Base-by-base conservation (phyloP, 2,888 invertebrate genomes). In the Creontiades dilutus region DNA sequence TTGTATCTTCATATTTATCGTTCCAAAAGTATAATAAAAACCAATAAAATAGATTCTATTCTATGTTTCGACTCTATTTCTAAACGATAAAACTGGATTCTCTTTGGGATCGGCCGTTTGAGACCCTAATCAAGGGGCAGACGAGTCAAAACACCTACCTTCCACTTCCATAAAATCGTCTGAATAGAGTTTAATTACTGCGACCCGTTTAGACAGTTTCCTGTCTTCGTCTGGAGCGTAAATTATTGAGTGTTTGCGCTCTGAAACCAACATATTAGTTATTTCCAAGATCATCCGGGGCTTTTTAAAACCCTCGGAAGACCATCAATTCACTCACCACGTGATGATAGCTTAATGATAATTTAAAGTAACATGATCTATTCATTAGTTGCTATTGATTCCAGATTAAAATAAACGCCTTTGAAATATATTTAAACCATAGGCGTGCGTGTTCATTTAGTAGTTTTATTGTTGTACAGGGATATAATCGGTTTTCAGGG, bases 151-250 rank as follows among this genome's bases (percentile, higher is more conserved):
- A 52, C 23, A 82, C 82, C 82, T 82, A 82, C 82, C 82, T 82
- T 82, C 82, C 16, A 82, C 82, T 48, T 82, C 82, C 82, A 82
- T 27, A 82, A 82, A 82, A 82, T 82, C 82, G 47, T 82, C 82
- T 14, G 82, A 82, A 82, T 82, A 82, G 19, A 82, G 82, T 82
- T 82, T 82, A 82, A 82, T 82, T 52, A 82, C 82, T 47, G 82
- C 82, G 13, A 82, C 82, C 7, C 82, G 82, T 48, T 82, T 82
- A 14, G 82, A 52, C 47, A 82, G 48, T 82, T 82, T 82, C 27
- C 82, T 82, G 52, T 82, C 82, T 52, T 82, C 82, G 27, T 82
- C 52, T 16, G 82, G 82, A 23, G 82, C 47, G 23, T 82, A 82
- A 82, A 82, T 82, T 27, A 82, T 47, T 52, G 82, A 82, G 52